Conservation (phyloP, 2,113 vertebrate species). For the Oncorhynchus mykiss region DNA sequence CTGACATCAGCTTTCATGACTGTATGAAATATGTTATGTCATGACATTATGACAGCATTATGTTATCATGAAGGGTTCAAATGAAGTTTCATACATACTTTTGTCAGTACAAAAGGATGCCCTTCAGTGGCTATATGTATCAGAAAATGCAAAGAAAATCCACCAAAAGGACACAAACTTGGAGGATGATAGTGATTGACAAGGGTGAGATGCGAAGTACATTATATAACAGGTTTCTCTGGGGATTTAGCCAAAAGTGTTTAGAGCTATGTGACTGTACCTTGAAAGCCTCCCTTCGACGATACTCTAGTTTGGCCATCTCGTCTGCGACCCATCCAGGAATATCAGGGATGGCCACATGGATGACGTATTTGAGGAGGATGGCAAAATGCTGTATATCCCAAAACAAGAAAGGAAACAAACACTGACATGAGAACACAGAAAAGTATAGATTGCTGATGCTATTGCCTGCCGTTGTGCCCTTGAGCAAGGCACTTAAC, state of each 20-base stretch:
- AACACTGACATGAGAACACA: constrained; percentile 34
- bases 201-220: neutral
- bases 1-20: too few relatives aligned
- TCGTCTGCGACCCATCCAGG: constrained; percentile 93
- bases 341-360: constrained; percentile 90
- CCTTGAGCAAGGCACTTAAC: too few relatives aligned
- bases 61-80: too few relatives aligned
- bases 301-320: constrained; percentile 93
- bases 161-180: constrained; percentile 22
- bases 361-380: constrained; percentile 91
- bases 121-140: neutral
- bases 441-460: neutral
- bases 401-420: constrained; percentile 60
- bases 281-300: constrained; percentile 94
- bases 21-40: too few relatives aligned
- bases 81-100: too few relatives aligned
- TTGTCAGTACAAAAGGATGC: neutral
- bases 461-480: too few relatives aligned
- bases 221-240: neutral
- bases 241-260: constrained; percentile 48
- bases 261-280: constrained; percentile 73
- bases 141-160: constrained; percentile 7
- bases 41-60: too few relatives aligned
- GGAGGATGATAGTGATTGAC: neutral
- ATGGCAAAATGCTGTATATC: constrained; percentile 87